Base-by-base conservation (phyloP, 1,140 invertebrate species). In the Aphelinus certus region DNA sequence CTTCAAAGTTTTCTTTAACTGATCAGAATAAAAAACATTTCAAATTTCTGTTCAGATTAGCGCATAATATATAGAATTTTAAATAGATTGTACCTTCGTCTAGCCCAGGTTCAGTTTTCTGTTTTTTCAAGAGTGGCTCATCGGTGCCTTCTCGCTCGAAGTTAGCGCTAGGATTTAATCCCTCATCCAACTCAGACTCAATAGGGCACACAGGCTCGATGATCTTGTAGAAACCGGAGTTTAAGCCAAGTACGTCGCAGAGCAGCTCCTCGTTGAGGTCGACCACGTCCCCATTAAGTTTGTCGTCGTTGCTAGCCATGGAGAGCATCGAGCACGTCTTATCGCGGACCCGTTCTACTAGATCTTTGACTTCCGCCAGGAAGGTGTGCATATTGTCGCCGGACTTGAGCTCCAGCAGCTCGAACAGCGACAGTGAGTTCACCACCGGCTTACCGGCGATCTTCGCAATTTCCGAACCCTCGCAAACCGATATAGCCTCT, bases 401-500 rank as follows among this genome's bases (percentile, higher is more conserved):
- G 0, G 86, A 87, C 66, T 87, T 88, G 0, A 87, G 60, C 2
- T 86, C 55, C 72, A 88, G 75, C 9, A 88, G 74, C 72, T 86
- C 83, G 62, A 81, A 88, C 1, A 88, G 55, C 1, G 86, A 85
- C 53, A 85, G 78, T 51, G 85, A 83, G 56, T 84, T 81, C 2
- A 84, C 71, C n/a, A 88, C 85, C 1, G 86, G 86, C 64, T 86
- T 88, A 6, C 83, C 84, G 1, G 86, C 86, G 42, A 87, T 86
- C 71, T 88, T 88, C 4, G 79, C 75, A 64, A 88, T 86, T 71
- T 88, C 86, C 0, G 73, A 7, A 69, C 82, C 82, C 51, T 87
- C 83, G 43, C 85, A 87, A 1, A 84, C 85, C 0, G 85, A 84
- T 46, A 87, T 86, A 57, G 89, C 89, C 80, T 91, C 90, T 76